phyloP scores from a whole-genome alignment of 2,888 invertebrate species.

The Phaedon cochleariae region DNA sequence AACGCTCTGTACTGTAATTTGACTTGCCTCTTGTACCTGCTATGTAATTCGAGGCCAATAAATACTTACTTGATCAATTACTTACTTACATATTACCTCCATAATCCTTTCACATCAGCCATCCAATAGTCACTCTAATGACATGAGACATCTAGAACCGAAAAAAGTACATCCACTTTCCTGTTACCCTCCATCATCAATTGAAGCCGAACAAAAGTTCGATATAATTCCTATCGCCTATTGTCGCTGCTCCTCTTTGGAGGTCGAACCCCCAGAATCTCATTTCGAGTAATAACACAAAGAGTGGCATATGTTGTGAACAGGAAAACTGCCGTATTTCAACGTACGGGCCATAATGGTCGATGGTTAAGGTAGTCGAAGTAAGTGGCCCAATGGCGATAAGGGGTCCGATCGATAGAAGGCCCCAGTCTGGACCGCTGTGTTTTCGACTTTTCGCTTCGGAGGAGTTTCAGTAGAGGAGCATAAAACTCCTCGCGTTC shows the following conservation, averaged over 20 bases:
- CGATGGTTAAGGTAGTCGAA: slow-evolving; percentile 47
- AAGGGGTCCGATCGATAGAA: slow-evolving; percentile 45
- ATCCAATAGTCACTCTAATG: not conserved
- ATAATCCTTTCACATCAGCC: not conserved
- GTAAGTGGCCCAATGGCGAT: slow-evolving; percentile 48
- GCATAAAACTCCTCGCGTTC: too few relatives aligned
- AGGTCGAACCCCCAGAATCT: slow-evolving; percentile 48
- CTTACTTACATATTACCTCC: not conserved
- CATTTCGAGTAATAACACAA: slow-evolving; percentile 51
- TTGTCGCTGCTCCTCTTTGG: slow-evolving; percentile 44
- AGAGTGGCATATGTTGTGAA: slow-evolving; percentile 51
- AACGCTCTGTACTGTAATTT: too few relatives aligned
- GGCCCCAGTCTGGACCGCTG: slow-evolving; percentile 20
- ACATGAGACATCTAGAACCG: not conserved
- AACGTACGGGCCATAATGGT: slow-evolving; percentile 45
- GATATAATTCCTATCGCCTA: slow-evolving; percentile 45
- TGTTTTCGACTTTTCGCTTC: slow-evolving; percentile 15
- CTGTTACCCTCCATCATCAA: slow-evolving; percentile 19
- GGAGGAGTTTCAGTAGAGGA: not conserved
- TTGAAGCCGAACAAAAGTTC: slow-evolving; percentile 33
- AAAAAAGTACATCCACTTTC: slow-evolving; percentile 5
- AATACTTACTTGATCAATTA: too few relatives aligned
- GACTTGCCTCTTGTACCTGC: too few relatives aligned
- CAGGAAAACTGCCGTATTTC: slow-evolving; percentile 49
- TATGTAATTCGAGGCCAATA: too few relatives aligned